Evolutionary conservation across 2,888 invertebrate species (phyloP).

Genomic region (Didymodactylos carnosus): DNA sequence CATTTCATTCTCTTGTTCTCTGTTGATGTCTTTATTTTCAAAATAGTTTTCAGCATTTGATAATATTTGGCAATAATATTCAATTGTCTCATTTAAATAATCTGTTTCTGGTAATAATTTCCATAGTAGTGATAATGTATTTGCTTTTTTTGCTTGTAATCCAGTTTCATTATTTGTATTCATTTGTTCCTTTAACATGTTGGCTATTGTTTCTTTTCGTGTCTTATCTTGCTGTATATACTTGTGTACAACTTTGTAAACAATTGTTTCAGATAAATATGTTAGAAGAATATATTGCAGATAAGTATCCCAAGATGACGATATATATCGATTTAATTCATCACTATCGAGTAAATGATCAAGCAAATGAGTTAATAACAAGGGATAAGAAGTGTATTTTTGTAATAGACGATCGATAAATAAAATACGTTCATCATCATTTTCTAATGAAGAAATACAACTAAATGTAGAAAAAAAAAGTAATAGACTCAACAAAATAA

Average conservation of each 20-base stretch:
- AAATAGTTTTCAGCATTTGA: no score
- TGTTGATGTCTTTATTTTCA: no score
- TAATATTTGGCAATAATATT: no score
- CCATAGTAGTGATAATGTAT: background rate
- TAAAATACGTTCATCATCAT: background rate
- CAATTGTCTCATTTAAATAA: background rate
- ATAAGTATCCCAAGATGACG: no score
- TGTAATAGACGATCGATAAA: background rate
- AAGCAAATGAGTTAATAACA: no score
- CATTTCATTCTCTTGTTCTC: no score
- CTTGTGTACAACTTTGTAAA: background rate
- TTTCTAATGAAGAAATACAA: background rate
- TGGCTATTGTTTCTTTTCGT: background rate
- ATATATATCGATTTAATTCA: background rate
- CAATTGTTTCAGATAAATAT: background rate
- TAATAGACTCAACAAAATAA: background rate
- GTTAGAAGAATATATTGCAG: background rate
- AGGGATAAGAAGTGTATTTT: background rate
- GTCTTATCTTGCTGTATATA: background rate
- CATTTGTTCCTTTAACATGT: background rate
- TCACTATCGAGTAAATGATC: background rate
- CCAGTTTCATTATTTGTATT: background rate
- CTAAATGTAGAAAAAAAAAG: background rate
- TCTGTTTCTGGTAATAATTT: background rate
- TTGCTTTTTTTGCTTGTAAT: background rate